Percentiles rank a stretch among this genome's conserved stretches.
These are phyloP conservation scores for Ciconia boyciana DNA, from an alignment of 2,113 vertebrate species.

Conservation along the genomic window DNA sequence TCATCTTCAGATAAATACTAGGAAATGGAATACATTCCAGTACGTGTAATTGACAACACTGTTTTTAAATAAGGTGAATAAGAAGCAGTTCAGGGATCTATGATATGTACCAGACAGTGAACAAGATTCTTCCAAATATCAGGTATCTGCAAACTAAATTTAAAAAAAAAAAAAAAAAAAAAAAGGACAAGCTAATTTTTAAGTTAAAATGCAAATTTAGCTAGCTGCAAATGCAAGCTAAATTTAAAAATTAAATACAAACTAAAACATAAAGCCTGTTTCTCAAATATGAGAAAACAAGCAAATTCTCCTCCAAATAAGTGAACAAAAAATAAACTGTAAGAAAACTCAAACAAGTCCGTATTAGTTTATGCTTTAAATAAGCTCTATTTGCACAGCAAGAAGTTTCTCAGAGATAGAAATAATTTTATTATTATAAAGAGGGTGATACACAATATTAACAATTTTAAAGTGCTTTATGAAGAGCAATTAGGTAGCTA, in stretches of 20 bases:
- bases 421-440: background rate
- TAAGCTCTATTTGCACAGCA: background rate
- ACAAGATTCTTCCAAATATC: background rate
- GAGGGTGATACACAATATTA: background rate
- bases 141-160: background rate
- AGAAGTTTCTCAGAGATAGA: background rate
- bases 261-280: background rate
- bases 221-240: background rate
- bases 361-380: background rate
- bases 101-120: background rate
- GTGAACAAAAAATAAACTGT: background rate
- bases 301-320: background rate
- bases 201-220: background rate
- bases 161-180: background rate
- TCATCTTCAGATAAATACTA: background rate
- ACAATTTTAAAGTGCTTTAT: background rate
- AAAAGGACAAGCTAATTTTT: background rate
- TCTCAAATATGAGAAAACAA: background rate
- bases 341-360: background rate
- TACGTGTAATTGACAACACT: background rate
- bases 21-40: background rate
- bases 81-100: background rate
- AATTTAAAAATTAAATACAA: background rate
- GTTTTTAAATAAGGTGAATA: background rate
- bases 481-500: background rate